Conservation (phyloP, 2,113 vertebrate species). For the Grammomys dolichurus region DNA sequence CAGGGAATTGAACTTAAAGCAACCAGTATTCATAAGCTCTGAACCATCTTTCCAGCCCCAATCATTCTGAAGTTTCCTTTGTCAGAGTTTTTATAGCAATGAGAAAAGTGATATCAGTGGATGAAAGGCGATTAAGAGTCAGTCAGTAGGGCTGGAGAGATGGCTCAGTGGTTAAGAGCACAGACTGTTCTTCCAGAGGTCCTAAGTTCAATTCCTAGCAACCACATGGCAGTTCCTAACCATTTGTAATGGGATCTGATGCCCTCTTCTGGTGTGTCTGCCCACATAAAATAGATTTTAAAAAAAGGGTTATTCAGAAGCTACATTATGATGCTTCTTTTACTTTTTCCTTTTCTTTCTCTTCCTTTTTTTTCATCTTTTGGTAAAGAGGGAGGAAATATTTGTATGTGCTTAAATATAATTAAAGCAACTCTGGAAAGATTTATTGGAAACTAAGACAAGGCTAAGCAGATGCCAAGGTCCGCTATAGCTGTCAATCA, state of each 20-base stretch:
- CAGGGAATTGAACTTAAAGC: not conserved
- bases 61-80: not conserved
- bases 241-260: too few relatives aligned
- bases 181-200: too few relatives aligned
- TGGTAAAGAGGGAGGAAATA: not conserved
- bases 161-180: too few relatives aligned
- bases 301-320: not conserved
- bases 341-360: not conserved
- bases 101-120: not conserved
- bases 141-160: too few relatives aligned
- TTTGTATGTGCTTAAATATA: conserved; percentile 35
- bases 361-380: not conserved
- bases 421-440: not conserved
- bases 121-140: not conserved
- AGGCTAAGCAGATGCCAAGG: not conserved
- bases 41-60: not conserved
- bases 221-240: not conserved
- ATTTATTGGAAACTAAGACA: not conserved
- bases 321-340: not conserved
- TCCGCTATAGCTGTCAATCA: not conserved
- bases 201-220: too few relatives aligned
- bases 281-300: too few relatives aligned
- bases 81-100: not conserved
- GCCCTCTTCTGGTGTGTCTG: not conserved
- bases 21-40: not conserved